Percentiles rank a stretch among this genome's conserved stretches.
phyloP scores from a whole-genome alignment of 1,140 invertebrate species.

The Thrips palmi region DNA sequence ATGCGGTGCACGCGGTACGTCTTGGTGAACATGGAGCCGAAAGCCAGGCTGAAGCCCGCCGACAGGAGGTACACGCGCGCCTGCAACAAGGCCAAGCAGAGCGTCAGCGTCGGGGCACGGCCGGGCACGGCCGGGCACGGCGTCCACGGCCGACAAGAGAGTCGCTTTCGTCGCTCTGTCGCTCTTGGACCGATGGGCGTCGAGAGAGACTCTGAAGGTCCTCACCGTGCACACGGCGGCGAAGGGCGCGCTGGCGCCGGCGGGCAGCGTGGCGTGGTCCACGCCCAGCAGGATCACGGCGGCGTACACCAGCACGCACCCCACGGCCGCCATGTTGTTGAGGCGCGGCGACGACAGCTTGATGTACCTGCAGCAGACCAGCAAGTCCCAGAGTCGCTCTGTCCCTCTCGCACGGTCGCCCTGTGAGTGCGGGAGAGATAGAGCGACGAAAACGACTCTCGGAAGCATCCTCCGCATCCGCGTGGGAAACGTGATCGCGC shows the following conservation, averaged over 20 bases:
- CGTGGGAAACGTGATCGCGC: no score
- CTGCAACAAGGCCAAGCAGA: constrained; percentile 33
- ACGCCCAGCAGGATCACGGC: constrained; percentile 82
- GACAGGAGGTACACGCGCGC: constrained; percentile 70
- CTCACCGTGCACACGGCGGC: constrained; percentile 71
- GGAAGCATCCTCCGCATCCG: neutral
- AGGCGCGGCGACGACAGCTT: constrained; percentile 92
- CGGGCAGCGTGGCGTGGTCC: constrained; percentile 54
- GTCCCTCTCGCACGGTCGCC: neutral
- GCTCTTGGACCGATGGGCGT: neutral
- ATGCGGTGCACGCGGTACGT: constrained; percentile 75
- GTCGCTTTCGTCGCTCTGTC: no score
- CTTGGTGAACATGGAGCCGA: constrained; percentile 81
- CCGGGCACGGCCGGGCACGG: no score
- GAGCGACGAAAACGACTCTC: neutral
- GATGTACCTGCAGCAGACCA: constrained; percentile 36
- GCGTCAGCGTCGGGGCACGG: no score
- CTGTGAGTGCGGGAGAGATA: neutral
- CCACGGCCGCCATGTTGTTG: constrained; percentile 90
- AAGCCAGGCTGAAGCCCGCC: constrained; percentile 68
- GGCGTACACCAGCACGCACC: constrained; percentile 82
- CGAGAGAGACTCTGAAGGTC: constrained; percentile 10
- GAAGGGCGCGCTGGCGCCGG: constrained; percentile 48
- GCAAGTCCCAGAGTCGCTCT: neutral
- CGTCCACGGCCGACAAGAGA: no score